phyloP scores from a whole-genome alignment of 2,113 vertebrate genomes.

The Thymallus thymallus region DNA sequence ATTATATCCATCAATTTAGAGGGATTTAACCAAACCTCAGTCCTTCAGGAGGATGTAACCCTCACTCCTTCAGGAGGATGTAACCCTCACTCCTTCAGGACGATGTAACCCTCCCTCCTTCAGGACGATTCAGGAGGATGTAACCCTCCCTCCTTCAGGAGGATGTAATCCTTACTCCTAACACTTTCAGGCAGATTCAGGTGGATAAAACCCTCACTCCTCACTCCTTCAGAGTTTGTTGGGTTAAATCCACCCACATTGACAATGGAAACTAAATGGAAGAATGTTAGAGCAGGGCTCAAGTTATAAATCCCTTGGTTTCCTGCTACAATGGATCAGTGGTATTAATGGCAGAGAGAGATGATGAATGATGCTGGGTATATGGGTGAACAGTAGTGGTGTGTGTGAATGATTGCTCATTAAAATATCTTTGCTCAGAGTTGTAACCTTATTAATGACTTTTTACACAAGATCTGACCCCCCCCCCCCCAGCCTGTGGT shows the following conservation, averaged over 20 bases:
- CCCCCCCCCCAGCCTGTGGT: too few species aligned
- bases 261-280: not conserved
- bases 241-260: too few species aligned
- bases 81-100: too few species aligned
- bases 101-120: too few species aligned
- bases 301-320: not conserved
- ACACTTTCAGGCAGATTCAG: too few species aligned
- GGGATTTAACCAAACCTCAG: too few species aligned
- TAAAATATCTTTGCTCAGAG: not conserved
- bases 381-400: not conserved
- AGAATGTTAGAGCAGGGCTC: not conserved
- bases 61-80: too few species aligned
- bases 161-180: too few species aligned
- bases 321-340: not conserved
- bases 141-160: not conserved
- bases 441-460: not conserved
- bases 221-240: not conserved
- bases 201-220: not conserved
- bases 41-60: not conserved
- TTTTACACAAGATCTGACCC: constrained; percentile 32
- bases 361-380: not conserved
- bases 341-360: not conserved
- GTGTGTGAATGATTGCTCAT: not conserved
- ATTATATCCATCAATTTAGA: too few species aligned
- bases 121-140: not conserved